Base-by-base conservation (phyloP, 92 coral and sea anemone genomes). In the Epizoanthus stellaris region DNA sequence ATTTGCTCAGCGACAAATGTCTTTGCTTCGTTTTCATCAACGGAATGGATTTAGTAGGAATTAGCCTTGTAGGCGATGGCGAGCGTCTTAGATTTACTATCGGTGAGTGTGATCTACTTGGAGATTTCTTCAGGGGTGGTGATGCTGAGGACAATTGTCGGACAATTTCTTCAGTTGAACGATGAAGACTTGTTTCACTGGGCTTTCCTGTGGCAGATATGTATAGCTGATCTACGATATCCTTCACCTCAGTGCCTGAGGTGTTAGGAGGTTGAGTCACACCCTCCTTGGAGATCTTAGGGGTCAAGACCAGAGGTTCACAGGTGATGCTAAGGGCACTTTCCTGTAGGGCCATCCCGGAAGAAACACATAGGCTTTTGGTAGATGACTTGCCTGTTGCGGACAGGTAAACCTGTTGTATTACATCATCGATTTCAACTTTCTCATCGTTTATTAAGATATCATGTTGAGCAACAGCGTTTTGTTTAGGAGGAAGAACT, bases 251-350 rank as follows among this genome's bases (percentile, higher is more conserved):
- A 6, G 70, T 38, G 30, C 38, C 19, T 10, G 85, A 66, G 5
- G 52, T 30, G 3, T 57, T 71, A 36, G 81, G 71, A 9, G 75
- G 60, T 5, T 23, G 65, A 14, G 23, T 14, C 25, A 63, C 10
- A 60, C 69, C 59, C 6, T 70, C 69, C 34, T 77, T 84, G 20
- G 75, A 54, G 39, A 30, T 77, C 53, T 47, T 76, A 1, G 57
- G 36, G 10, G 91, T 68, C 16, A 38, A 8, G 42, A 23, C 53
- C 64, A 71, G 77, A 56, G 69, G 54, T 71, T 71, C 84, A 15
- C 67, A 77, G 10, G 82, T 52, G 56, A 49, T 36, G 54, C 39
- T 20, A 42, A 16, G 45, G 52, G 38, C n/a, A 43, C 52, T 67
- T 14, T 6, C 73, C 63, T 89, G 15, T 58, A 84, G 23, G 38